A percentile compares a stretch with the other conserved stretches of the same genome.
Conservation (phyloP, 2,113 vertebrate genomes). For the Calyptomena viridis region DNA sequence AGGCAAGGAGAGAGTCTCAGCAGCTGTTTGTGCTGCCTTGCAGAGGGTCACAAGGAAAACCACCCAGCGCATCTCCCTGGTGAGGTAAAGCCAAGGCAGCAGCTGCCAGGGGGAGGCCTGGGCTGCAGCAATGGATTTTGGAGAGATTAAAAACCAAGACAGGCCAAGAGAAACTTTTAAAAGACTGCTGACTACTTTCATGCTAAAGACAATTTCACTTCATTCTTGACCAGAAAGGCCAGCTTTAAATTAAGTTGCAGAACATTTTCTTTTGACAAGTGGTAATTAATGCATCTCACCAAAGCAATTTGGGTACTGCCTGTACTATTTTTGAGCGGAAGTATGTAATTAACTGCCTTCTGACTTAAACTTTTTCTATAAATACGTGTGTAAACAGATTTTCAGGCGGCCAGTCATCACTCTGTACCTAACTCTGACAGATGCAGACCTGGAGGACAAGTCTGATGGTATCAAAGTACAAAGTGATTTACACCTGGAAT, state of each 20-base stretch:
- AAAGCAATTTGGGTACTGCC: neutral
- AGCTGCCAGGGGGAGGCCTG: neutral
- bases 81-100: neutral
- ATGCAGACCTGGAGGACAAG: neutral
- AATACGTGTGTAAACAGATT: neutral
- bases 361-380: neutral
- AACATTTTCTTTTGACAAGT: slow-evolving; percentile 27
- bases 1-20: neutral
- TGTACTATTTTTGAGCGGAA: neutral
- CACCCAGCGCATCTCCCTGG: neutral
- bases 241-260: slow-evolving; percentile 11
- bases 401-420: neutral
- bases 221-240: neutral
- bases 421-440: neutral
- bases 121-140: neutral
- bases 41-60: neutral
- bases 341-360: neutral
- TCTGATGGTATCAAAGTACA: neutral
- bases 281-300: slow-evolving; percentile 8
- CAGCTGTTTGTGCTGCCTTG: neutral
- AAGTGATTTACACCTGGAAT: neutral
- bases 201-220: neutral
- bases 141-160: neutral
- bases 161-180: neutral
- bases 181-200: neutral